These are phyloP conservation scores for Sarcophaga carnaria DNA, from an alignment of 2,888 invertebrate species.

Conservation along the genomic window DNA sequence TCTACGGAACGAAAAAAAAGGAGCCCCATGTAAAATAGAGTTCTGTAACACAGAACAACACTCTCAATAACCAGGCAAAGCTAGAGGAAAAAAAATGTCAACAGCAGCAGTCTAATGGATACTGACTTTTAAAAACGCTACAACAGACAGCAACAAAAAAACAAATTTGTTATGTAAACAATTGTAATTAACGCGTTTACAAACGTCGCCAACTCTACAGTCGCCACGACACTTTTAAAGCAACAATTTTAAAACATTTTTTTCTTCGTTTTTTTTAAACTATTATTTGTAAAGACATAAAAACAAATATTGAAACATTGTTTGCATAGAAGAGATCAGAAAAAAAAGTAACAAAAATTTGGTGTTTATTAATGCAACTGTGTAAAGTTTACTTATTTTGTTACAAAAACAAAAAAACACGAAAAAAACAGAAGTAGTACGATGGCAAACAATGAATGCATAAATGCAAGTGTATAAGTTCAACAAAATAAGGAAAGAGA, in stretches of 20 bases:
- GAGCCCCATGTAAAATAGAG: no score
- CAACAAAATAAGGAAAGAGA: neutral
- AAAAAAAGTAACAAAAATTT: neutral
- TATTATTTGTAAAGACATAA: neutral
- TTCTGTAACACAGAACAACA: no score
- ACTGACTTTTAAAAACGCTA: neutral
- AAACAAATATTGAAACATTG: neutral
- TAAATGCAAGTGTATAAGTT: neutral
- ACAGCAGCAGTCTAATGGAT: no score
- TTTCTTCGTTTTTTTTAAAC: neutral
- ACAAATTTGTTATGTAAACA: constrained; percentile 32
- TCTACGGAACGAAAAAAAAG: neutral
- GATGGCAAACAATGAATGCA: no score
- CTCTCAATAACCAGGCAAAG: no score
- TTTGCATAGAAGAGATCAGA: neutral
- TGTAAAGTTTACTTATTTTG: constrained; percentile 50
- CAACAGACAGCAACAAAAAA: neutral
- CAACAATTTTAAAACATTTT: neutral
- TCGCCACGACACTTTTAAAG: constrained; percentile 37
- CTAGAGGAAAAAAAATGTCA: no score
- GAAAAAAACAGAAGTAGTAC: neutral
- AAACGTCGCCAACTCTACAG: constrained; percentile 65
- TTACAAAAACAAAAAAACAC: neutral
- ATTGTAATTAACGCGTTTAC: constrained; percentile 66
- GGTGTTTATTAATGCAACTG: constrained; percentile 54